phyloP scores from a whole-genome alignment of 2,113 vertebrate genomes.

The Urocolius indicus region DNA sequence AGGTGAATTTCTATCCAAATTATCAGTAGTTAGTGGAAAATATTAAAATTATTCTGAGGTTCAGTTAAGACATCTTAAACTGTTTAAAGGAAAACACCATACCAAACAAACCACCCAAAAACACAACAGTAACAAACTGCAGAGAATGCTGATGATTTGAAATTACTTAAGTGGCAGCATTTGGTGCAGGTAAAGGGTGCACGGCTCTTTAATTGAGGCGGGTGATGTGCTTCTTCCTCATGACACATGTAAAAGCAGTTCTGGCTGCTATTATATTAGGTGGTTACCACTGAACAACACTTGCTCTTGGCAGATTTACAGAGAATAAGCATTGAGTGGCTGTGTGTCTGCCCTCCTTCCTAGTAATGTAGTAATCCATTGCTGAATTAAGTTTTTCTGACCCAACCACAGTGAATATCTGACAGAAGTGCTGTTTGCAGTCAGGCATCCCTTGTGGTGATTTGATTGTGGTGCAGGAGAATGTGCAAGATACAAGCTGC shows the following conservation, averaged over 20 bases:
- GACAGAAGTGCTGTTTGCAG: neutral
- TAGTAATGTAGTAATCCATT: neutral
- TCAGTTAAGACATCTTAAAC: neutral
- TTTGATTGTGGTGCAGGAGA: neutral
- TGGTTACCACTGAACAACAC: neutral
- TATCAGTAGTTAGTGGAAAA: neutral
- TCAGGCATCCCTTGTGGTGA: neutral
- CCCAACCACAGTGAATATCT: neutral
- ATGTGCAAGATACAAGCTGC: neutral
- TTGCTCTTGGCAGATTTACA: neutral
- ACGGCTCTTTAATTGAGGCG: neutral
- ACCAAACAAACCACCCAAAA: neutral
- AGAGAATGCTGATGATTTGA: neutral
- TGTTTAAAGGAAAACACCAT: neutral
- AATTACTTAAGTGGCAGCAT: neutral
- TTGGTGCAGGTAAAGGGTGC: neutral
- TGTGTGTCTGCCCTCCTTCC: neutral
- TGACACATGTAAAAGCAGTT: rapidly evolving
- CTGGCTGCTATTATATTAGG: neutral
- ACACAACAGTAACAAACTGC: neutral
- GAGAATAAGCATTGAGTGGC: neutral
- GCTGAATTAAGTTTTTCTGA: neutral
- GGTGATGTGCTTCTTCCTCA: neutral
- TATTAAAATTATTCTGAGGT: neutral
- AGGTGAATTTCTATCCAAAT: neutral